Percentiles rank a stretch among this genome's conserved stretches.
phyloP scores from a whole-genome alignment of 2,797 vertebrate genomes.

The Myripristis jacobus region DNA sequence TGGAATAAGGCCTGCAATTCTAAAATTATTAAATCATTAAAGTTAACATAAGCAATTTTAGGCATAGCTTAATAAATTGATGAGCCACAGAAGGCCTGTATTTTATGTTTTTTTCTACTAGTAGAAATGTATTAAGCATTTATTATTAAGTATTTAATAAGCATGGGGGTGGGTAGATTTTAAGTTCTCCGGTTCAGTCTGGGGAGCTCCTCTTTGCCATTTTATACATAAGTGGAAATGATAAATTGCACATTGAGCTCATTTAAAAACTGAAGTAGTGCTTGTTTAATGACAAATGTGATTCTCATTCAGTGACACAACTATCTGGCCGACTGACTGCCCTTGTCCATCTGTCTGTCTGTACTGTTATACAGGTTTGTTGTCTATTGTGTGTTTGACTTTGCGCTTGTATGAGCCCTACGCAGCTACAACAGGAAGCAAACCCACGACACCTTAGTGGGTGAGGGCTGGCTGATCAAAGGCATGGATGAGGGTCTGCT shows the following conservation, averaged over 20 bases:
- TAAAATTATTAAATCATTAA: neutral
- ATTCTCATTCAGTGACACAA: neutral
- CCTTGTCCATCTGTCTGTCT: constrained; percentile 52
- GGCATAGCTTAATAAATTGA: too few relatives aligned
- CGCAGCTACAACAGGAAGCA: constrained; percentile 88
- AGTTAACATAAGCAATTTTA: neutral
- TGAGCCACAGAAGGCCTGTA: too few relatives aligned
- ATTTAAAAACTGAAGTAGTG: neutral
- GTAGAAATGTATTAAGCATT: too few relatives aligned
- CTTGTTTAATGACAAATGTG: neutral
- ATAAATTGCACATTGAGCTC: neutral
- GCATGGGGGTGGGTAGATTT: neutral
- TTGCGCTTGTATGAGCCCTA: constrained; percentile 76
- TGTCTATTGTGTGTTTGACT: constrained; percentile 76
- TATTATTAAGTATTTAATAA: neutral
- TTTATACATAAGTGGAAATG: neutral
- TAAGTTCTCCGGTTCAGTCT: too few relatives aligned
- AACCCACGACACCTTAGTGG: constrained; percentile 91
- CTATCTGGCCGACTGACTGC: constrained; percentile 24
- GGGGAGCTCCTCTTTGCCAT: neutral
- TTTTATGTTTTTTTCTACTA: too few relatives aligned
- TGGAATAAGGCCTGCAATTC: too few relatives aligned
- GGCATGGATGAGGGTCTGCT: constrained; percentile 95
- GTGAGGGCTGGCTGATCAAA: constrained; percentile 93
- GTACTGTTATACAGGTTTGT: constrained; percentile 66